A percentile compares a stretch with the other conserved stretches of the same genome.
These are phyloP conservation scores for Eufriesea mexicana DNA, from an alignment of 1,140 invertebrate species.

Conservation along the genomic window DNA sequence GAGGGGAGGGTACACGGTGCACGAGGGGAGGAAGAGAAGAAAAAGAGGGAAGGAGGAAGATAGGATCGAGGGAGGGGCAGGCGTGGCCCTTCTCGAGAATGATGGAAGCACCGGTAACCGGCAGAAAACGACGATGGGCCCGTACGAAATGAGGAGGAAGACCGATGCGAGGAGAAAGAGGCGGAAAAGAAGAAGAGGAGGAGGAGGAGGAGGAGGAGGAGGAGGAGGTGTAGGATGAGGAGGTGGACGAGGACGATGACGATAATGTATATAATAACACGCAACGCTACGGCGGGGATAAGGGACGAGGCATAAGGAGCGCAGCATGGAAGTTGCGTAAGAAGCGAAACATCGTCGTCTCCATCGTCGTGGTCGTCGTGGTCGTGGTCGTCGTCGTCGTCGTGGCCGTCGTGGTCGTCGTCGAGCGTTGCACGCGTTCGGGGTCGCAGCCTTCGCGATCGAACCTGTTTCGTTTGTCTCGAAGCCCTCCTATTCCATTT, in stretches of 20 bases:
- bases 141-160: slow-evolving; percentile 62
- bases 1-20: slow-evolving; percentile 73
- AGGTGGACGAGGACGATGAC: slow-evolving; percentile 26
- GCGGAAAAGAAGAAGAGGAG: slow-evolving; percentile 12
- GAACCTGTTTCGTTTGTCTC: slow-evolving; percentile 51
- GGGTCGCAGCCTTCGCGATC: slow-evolving; percentile 27
- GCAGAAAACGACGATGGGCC: slow-evolving; percentile 70
- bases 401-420: not conserved
- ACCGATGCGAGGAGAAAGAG: slow-evolving; percentile 40
- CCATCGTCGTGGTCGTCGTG: too few relatives aligned
- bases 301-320: not conserved
- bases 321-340: slow-evolving; percentile 45
- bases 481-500: slow-evolving; percentile 34
- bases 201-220: not conserved
- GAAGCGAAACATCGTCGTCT: slow-evolving; percentile 7
- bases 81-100: slow-evolving; percentile 76
- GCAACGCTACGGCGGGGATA: slow-evolving; percentile 6
- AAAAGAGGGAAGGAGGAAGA: slow-evolving; percentile 67
- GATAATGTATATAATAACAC: slow-evolving; percentile 56
- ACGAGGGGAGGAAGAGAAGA: slow-evolving; percentile 55
- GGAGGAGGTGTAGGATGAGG: not conserved
- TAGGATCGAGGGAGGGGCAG: slow-evolving; percentile 78
- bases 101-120: slow-evolving; percentile 78
- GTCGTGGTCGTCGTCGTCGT: not conserved
- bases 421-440: not conserved